Conservation (phyloP, 2,113 vertebrate species). For the Anarhynchus alexandrinus region DNA sequence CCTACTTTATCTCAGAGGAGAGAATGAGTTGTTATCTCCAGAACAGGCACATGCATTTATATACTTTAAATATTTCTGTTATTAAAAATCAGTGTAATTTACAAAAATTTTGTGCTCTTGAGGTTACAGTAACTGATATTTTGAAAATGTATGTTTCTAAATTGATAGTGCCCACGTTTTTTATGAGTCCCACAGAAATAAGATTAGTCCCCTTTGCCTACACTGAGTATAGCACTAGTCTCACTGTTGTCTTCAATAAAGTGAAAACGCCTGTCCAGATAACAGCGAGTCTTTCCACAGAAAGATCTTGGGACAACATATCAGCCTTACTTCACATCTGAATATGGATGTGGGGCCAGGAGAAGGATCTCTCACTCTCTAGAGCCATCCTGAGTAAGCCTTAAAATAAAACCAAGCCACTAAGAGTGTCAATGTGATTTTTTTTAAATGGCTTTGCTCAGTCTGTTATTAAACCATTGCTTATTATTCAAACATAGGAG, state of each 20-base stretch:
- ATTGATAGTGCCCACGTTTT: background rate
- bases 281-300: background rate
- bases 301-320: background rate
- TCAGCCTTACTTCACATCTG: background rate
- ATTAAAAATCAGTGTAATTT: background rate
- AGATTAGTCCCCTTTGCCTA: background rate
- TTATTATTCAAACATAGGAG: background rate
- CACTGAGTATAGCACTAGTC: background rate
- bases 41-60: background rate
- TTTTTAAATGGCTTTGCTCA: background rate
- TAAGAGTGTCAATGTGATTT: background rate
- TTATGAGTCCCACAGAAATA: background rate
- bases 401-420: background rate
- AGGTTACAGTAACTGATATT: background rate
- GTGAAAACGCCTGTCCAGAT: background rate
- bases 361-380: background rate
- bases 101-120: background rate
- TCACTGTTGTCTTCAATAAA: background rate
- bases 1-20: background rate
- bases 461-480: background rate
- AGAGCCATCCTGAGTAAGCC: background rate
- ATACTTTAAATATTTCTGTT: background rate
- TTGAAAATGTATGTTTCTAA: background rate
- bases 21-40: background rate
- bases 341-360: background rate